phyloP scores from a whole-genome alignment of 2,113 vertebrate genomes.

The Coregonus clupeaformis region DNA sequence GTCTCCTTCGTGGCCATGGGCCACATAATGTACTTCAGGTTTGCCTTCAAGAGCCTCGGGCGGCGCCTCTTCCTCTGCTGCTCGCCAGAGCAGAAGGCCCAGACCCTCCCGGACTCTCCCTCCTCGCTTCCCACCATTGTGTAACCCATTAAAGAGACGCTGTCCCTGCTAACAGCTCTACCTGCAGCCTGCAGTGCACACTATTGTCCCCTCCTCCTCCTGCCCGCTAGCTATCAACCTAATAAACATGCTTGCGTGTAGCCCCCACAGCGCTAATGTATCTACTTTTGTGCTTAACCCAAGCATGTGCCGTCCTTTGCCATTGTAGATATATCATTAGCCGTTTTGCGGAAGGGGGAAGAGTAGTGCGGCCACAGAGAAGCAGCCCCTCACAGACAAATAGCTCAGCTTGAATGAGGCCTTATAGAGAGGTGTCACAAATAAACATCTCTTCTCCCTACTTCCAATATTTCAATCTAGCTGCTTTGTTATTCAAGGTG shows the following conservation, averaged over 20 bases:
- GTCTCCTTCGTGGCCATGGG: constrained; percentile 96
- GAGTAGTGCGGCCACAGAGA: not conserved
- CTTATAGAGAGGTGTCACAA: not conserved
- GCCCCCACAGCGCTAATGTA: constrained; percentile 30
- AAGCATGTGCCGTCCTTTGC: constrained; percentile 25
- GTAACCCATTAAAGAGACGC: constrained; percentile 41
- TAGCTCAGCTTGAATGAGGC: not conserved
- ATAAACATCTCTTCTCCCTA: not conserved
- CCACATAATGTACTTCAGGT: constrained; percentile 95
- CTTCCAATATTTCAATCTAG: constrained; percentile 15
- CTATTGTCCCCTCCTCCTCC: not conserved
- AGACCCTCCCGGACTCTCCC: constrained; percentile 33
- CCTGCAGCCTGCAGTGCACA: not conserved
- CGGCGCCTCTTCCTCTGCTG: constrained; percentile 83
- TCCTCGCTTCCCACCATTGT: constrained; percentile 67
- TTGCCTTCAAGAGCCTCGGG: constrained; percentile 87
- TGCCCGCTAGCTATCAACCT: constrained; percentile 35
- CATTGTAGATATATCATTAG: constrained; percentile 25
- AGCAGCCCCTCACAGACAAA: not conserved
- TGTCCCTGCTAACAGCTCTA: not conserved
- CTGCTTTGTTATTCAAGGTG: constrained; percentile 36
- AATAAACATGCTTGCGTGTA: constrained; percentile 47
- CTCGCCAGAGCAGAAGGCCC: constrained; percentile 73
- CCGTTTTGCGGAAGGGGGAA: not conserved
- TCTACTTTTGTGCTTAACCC: constrained; percentile 12